Percentiles rank a stretch among this genome's conserved stretches.
Evolutionary conservation across 2,113 vertebrate genomes (phyloP).

Genomic region (Mohoua ochrocephala): DNA sequence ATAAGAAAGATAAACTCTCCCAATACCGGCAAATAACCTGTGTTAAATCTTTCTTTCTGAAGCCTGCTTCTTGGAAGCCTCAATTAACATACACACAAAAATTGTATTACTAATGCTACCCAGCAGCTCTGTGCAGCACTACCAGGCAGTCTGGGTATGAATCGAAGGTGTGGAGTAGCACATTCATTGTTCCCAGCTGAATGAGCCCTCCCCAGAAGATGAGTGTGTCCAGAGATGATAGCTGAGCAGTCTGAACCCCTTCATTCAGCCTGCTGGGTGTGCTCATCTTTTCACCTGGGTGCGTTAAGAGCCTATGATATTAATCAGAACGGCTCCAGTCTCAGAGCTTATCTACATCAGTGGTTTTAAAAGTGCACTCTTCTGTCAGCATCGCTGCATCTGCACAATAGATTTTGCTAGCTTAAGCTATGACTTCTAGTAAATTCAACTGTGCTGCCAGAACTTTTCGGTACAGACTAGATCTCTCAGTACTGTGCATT

Average conservation of each 20-base stretch:
- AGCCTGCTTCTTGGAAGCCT: neutral
- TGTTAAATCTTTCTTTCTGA: neutral
- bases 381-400: slow-evolving; percentile 27
- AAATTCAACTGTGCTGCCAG: slow-evolving; percentile 4
- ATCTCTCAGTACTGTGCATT: neutral
- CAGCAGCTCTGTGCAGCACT: neutral
- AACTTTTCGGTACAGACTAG: neutral
- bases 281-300: slow-evolving; percentile 51
- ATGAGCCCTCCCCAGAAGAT: neutral
- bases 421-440: slow-evolving; percentile 39
- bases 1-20: neutral
- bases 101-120: neutral
- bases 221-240: neutral
- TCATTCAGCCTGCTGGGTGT: neutral
- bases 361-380: slow-evolving; percentile 44
- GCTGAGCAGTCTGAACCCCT: neutral
- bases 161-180: neutral
- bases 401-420: slow-evolving; percentile 45
- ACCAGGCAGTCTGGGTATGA: neutral
- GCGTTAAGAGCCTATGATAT: slow-evolving; percentile 33
- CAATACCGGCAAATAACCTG: neutral
- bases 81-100: neutral
- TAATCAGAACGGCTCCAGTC: slow-evolving; percentile 43
- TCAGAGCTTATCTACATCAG: slow-evolving; percentile 49
- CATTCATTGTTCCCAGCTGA: neutral